phyloP scores from a whole-genome alignment of 1,140 invertebrate species.

The Probaryconus sp. region DNA sequence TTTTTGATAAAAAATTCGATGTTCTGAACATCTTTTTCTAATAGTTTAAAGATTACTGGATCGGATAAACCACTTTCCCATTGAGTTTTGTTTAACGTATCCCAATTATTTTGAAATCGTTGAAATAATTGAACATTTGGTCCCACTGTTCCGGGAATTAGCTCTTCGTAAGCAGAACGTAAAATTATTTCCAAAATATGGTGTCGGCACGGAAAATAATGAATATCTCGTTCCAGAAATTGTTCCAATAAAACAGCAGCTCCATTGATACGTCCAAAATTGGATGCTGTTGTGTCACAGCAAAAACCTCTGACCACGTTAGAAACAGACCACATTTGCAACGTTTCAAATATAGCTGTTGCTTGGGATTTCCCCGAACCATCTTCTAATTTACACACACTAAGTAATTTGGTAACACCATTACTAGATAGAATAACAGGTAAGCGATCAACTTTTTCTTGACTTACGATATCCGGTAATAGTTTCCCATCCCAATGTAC shows the following conservation, averaged over 20 bases:
- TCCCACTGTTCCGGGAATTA: slow-evolving; percentile 19
- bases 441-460: slow-evolving; percentile 11
- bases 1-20: slow-evolving; percentile 8
- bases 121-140: slow-evolving; percentile 27
- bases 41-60: neutral
- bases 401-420: slow-evolving; percentile 5
- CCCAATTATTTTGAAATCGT: slow-evolving; percentile 25
- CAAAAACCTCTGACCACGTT: slow-evolving; percentile 1
- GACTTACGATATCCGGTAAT: slow-evolving; percentile 1
- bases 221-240: slow-evolving; percentile 16
- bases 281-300: slow-evolving; percentile 13
- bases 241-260: slow-evolving; percentile 14
- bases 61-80: slow-evolving; percentile 17
- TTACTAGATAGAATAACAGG: slow-evolving; percentile 7
- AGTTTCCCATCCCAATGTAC: slow-evolving; percentile 14
- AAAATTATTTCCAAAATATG: slow-evolving; percentile 35
- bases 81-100: slow-evolving; percentile 9
- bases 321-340: slow-evolving; percentile 3
- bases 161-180: slow-evolving; percentile 9
- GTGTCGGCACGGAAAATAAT: slow-evolving; percentile 36
- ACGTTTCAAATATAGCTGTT: slow-evolving; percentile 4
- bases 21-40: neutral
- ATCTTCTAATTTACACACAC: slow-evolving; percentile 10
- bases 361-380: slow-evolving; percentile 5
- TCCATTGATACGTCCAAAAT: neutral